These are phyloP conservation scores for Glossosoma conforme DNA, from an alignment of 1,140 invertebrate genomes.

Conservation along the genomic window DNA sequence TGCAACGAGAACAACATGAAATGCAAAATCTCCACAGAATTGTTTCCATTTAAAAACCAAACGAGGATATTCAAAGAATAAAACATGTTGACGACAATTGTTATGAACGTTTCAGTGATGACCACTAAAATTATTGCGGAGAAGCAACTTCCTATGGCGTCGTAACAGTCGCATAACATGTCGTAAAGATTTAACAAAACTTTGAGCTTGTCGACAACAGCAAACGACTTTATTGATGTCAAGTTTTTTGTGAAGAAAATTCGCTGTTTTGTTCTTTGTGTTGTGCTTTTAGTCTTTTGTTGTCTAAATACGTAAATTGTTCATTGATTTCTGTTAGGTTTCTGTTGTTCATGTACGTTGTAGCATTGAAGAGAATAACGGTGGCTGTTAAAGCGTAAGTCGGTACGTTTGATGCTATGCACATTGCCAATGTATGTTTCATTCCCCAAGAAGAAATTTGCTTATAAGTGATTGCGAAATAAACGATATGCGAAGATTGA, in stretches of 20 bases:
- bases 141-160: neutral
- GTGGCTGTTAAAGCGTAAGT: neutral
- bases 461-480: neutral
- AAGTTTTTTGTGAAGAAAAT: neutral
- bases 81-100: neutral
- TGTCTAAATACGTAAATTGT: no score
- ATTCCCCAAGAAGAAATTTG: slow-evolving; percentile 1
- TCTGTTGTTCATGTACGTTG: neutral
- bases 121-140: slow-evolving; percentile 1
- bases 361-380: neutral
- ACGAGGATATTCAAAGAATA: neutral
- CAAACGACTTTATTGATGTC: neutral
- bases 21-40: neutral
- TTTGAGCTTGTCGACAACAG: neutral
- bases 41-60: neutral
- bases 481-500: neutral
- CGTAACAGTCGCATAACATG: slow-evolving; percentile 4
- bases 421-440: neutral
- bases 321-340: slow-evolving; percentile 6
- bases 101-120: neutral
- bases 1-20: slow-evolving; percentile 2
- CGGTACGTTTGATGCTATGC: neutral
- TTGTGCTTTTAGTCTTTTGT: neutral
- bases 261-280: neutral
- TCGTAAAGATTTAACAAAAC: neutral